phyloP scores from a whole-genome alignment of 1,140 invertebrate species.

The Coelopa frigida region DNA sequence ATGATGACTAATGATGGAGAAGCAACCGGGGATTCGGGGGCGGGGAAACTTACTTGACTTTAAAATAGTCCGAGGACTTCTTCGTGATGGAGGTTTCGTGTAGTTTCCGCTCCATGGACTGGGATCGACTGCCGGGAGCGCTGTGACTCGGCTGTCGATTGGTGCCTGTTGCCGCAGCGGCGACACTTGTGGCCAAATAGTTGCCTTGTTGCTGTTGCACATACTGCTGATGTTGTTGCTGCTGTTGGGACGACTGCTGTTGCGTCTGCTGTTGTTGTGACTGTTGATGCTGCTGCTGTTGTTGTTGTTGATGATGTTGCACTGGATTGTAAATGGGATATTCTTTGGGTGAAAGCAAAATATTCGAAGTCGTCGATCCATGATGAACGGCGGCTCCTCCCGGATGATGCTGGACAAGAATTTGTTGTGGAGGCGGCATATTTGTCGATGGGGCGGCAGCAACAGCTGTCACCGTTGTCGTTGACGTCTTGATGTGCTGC shows the following conservation, averaged over 20 bases:
- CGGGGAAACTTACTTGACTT: slow-evolving; percentile 15
- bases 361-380: slow-evolving; percentile 13
- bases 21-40: too few relatives aligned
- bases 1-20: too few relatives aligned
- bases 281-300: slow-evolving; percentile 16
- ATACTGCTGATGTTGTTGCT: slow-evolving; percentile 15
- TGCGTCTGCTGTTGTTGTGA: slow-evolving; percentile 3
- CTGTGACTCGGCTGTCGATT: slow-evolving; percentile 32
- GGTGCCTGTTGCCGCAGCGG: slow-evolving; percentile 29
- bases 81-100: slow-evolving; percentile 13
- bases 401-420: slow-evolving; percentile 31
- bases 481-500: slow-evolving; percentile 11
- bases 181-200: slow-evolving; percentile 21
- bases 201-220: slow-evolving; percentile 16
- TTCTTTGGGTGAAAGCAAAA: slow-evolving; percentile 16
- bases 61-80: slow-evolving; percentile 11
- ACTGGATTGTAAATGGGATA: slow-evolving; percentile 13
- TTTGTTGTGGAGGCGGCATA: slow-evolving; percentile 21
- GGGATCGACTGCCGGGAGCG: slow-evolving; percentile 31
- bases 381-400: too few relatives aligned
- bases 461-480: slow-evolving; percentile 10
- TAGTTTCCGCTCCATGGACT: slow-evolving; percentile 35
- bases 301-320: slow-evolving; percentile 6
- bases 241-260: not conserved
- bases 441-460: slow-evolving; percentile 14